phyloP scores from a whole-genome alignment of 2,797 vertebrate genomes.

The Pseudomugil tenellus region DNA sequence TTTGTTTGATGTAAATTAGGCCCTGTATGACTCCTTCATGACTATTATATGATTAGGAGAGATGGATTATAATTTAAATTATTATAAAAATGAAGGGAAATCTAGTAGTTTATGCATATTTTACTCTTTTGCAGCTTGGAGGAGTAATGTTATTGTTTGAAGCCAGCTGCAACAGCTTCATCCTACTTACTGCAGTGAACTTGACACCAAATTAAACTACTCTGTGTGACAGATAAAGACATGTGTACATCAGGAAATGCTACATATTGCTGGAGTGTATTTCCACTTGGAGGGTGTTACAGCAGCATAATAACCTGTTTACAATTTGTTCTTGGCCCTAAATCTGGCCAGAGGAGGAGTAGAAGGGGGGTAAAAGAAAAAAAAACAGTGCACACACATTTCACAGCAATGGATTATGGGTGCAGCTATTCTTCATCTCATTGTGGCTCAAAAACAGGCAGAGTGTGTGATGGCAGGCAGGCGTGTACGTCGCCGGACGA shows the following conservation, averaged over 20 bases:
- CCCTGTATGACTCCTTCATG: not conserved
- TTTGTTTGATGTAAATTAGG: conserved; percentile 5
- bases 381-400: conserved; percentile 51
- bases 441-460: conserved; percentile 86
- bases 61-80: not conserved
- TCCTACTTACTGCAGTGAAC: conserved; percentile 50
- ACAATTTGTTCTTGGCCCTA: conserved; percentile 84
- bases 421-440: conserved; percentile 84
- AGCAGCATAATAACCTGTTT: conserved; percentile 86
- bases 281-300: conserved; percentile 78
- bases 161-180: conserved; percentile 32
- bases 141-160: conserved; percentile 4
- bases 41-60: not conserved
- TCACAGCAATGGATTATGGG: conserved; percentile 86
- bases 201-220: conserved; percentile 67
- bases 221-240: conserved; percentile 53
- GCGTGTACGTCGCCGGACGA: conserved; percentile 75
- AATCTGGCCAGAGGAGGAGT: conserved; percentile 72
- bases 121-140: conserved; percentile 9
- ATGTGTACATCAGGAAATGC: conserved; percentile 61
- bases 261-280: conserved; percentile 68
- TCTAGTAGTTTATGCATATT: not conserved
- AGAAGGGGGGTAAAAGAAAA: conserved; percentile 28
- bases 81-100: not conserved
- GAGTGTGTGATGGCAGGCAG: conserved; percentile 79